Evolutionary conservation across 2,113 vertebrate species (phyloP).

Genomic region (Poecilia latipinna): DNA sequence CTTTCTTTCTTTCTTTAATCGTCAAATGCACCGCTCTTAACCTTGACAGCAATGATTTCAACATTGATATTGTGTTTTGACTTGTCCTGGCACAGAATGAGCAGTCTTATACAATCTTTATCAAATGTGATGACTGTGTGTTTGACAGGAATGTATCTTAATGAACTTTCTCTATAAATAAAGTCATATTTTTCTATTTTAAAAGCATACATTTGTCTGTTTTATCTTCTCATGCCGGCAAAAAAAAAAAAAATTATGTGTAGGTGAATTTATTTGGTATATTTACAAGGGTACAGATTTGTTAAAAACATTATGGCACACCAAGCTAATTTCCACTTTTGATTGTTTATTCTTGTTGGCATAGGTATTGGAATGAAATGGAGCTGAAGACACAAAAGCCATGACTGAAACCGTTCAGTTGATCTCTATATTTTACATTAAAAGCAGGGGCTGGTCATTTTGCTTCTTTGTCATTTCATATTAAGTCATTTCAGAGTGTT

Average conservation of each 20-base stretch:
- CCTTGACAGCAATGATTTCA: conserved; percentile 48
- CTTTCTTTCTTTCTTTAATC: conserved; percentile 4
- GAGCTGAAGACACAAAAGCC: no score
- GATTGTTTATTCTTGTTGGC: no score
- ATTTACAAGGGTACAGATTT: no score
- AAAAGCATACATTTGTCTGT: conserved; percentile 8
- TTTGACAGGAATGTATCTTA: conserved; percentile 77
- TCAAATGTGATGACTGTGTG: conserved; percentile 73
- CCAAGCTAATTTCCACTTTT: no score
- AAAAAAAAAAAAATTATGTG: no score
- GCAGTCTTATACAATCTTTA: conserved; percentile 73
- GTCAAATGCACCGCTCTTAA: conserved; percentile 46
- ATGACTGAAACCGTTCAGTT: no score
- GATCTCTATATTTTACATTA: no score
- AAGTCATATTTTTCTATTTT: conserved; percentile 97
- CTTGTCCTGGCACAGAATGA: conserved; percentile 67
- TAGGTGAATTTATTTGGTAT: no score
- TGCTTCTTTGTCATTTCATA: not conserved
- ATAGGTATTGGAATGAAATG: no score
- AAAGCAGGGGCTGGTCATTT: not conserved
- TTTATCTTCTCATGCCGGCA: not conserved
- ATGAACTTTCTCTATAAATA: conserved; percentile 97
- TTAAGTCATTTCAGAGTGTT: not conserved
- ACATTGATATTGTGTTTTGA: conserved; percentile 52
- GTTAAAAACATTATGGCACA: no score